phyloP scores from a whole-genome alignment of 1,140 invertebrate species.

The Cyphomyrmex costatus region DNA sequence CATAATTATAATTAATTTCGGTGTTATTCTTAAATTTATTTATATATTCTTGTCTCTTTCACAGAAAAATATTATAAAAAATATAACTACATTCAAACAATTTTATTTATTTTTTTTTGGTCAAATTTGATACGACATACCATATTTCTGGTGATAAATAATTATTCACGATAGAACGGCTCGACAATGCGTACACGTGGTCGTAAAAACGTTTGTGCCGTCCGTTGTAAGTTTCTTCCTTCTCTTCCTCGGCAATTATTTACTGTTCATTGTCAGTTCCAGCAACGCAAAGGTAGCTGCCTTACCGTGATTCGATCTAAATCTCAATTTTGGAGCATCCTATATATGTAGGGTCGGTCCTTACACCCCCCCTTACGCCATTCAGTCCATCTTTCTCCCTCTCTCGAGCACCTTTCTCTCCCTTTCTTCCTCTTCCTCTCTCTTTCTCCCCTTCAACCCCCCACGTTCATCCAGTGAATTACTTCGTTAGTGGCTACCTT shows the following conservation, averaged over 20 bases:
- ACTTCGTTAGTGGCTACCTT: slow-evolving; percentile 88
- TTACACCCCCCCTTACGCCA: slow-evolving; percentile 62
- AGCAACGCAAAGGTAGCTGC: slow-evolving; percentile 64
- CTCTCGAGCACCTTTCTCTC: slow-evolving; percentile 28
- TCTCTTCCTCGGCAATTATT: slow-evolving; percentile 58
- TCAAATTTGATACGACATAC: background rate
- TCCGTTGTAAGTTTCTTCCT: slow-evolving; percentile 14
- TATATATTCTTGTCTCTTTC: slow-evolving; percentile 11
- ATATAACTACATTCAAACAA: background rate
- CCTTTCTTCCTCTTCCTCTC: slow-evolving; percentile 56
- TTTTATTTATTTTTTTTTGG: background rate
- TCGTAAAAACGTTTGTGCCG: slow-evolving; percentile 6
- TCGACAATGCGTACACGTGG: background rate
- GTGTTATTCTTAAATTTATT: background rate
- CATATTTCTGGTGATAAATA: background rate
- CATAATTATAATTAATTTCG: background rate
- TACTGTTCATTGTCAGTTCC: slow-evolving; percentile 60
- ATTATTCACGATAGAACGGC: background rate
- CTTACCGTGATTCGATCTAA: slow-evolving; percentile 83
- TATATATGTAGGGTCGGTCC: slow-evolving; percentile 62
- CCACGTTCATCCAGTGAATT: slow-evolving; percentile 87
- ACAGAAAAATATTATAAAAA: too few species aligned
- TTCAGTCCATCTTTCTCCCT: slow-evolving; percentile 34
- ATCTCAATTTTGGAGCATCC: slow-evolving; percentile 84
- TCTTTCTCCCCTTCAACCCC: slow-evolving; percentile 73